These are phyloP conservation scores for Rafetus swinhoei DNA, from an alignment of 2,113 vertebrate species.

Conservation along the genomic window DNA sequence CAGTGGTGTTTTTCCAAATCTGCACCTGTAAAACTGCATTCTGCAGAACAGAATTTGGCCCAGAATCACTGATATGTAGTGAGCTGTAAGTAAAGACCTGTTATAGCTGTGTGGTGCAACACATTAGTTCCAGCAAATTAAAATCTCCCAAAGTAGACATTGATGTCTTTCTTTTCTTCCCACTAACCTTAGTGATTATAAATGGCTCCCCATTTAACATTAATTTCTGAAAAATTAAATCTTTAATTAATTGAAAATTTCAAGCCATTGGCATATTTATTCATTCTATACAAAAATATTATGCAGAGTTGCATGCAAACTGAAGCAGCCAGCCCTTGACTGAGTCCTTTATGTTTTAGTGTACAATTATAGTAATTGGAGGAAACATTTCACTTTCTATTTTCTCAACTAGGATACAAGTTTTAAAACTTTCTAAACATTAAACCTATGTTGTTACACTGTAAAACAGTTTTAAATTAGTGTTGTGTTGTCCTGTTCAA, in stretches of 20 bases:
- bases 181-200: slow-evolving; percentile 1
- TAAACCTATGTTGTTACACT: background rate
- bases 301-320: background rate
- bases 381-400: background rate
- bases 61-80: background rate
- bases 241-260: background rate
- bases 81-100: background rate
- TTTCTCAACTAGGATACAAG: background rate
- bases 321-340: slow-evolving; percentile 5
- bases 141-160: background rate
- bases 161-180: slow-evolving; percentile 41
- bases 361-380: background rate
- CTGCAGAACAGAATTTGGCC: background rate
- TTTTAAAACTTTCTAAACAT: background rate
- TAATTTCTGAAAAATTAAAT: background rate
- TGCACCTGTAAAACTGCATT: background rate
- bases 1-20: slow-evolving; percentile 23
- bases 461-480: background rate
- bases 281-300: background rate
- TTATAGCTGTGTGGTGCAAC: slow-evolving; percentile 14
- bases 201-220: background rate
- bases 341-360: background rate
- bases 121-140: background rate
- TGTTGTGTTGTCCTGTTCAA: slow-evolving; percentile 18
- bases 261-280: slow-evolving; percentile 22